Base-by-base conservation (phyloP, 2,113 vertebrate genomes). In the Clarias magur region DNA sequence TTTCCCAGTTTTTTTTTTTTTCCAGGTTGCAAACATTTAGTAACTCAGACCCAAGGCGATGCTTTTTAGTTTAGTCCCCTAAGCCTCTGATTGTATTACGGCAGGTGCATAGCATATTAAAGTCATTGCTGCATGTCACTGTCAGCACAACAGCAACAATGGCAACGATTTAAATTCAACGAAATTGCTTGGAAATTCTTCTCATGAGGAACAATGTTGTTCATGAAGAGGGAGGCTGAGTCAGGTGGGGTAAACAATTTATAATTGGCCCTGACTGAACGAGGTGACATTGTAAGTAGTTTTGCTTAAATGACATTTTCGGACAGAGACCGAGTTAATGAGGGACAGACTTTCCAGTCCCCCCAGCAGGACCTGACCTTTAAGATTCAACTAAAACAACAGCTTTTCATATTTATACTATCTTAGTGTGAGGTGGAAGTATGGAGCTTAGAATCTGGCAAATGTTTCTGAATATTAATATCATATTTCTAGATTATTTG, bases 291-390 rank as follows among this genome's bases (percentile, higher is more conserved):
- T 76, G 53, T 67, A 81, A 53, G 57, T 60, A 72, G 81, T 82
- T 86, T 42, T 3, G 12, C 67, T 85, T 93, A 93, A 94, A 91
- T 95, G 94, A 95, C 94, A 95, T 95, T 95, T 94, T 89, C 78
- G 84, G 89, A 82, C 70, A 72, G 80, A 88, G 89, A 87, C 67
- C 88, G 89, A 91, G 92, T 95, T 95, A 95, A 95, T 94, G 94
- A 95, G 95, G 83, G 78, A 89, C 85, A 85, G 90, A 88, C 70
- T 92, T 75, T 89, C 91, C 84, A 62, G 82, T 80, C 91, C 91
- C 27, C 92, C 90, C 91, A 83, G 90, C 90, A 88, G 93, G 92
- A 90, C 92, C 83, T 95, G 94, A 95, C 94, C 95, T 95, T 95
- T 95, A 89, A 86, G 81, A 88, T 89, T 93, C 91, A 91, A 90